Evolutionary conservation across 2,113 vertebrate genomes (phyloP).

Genomic region (Opisthocomus hoazin): DNA sequence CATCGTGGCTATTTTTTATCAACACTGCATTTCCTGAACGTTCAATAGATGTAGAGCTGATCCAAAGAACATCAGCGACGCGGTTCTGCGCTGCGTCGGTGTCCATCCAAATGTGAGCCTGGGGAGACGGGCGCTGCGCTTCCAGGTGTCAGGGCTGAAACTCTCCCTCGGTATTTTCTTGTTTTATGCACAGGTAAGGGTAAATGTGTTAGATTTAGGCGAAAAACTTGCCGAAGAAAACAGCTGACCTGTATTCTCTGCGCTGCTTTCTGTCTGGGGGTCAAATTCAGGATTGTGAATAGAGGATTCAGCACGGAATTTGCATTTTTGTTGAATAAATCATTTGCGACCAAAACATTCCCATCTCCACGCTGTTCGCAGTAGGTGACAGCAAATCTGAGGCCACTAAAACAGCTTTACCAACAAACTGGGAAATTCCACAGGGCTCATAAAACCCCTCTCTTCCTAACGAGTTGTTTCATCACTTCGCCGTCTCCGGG

Average conservation of each 20-base stretch:
- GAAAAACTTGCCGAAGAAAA: not conserved
- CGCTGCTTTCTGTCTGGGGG: not conserved
- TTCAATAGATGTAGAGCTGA: not conserved
- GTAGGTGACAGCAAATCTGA: not conserved
- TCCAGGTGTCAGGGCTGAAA: not conserved
- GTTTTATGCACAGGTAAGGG: conserved; percentile 1
- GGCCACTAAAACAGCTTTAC: not conserved
- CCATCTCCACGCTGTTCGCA: rapidly evolving
- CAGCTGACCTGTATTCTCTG: not conserved
- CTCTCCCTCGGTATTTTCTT: not conserved
- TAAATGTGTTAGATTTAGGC: not conserved
- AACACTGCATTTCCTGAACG: not conserved
- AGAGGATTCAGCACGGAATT: not conserved
- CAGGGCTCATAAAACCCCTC: not conserved
- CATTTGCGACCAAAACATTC: not conserved
- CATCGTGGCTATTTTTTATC: not conserved
- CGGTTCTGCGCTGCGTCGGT: not conserved
- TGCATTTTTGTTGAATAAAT: not conserved
- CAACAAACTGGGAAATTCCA: not conserved
- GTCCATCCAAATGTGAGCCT: not conserved
- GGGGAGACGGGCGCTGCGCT: not conserved
- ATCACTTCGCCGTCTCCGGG: not conserved
- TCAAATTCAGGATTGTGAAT: not conserved
- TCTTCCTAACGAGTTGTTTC: not conserved
- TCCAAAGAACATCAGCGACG: not conserved